These are phyloP conservation scores for Diarsia mendica DNA, from an alignment of 2,888 invertebrate genomes.

Conservation along the genomic window DNA sequence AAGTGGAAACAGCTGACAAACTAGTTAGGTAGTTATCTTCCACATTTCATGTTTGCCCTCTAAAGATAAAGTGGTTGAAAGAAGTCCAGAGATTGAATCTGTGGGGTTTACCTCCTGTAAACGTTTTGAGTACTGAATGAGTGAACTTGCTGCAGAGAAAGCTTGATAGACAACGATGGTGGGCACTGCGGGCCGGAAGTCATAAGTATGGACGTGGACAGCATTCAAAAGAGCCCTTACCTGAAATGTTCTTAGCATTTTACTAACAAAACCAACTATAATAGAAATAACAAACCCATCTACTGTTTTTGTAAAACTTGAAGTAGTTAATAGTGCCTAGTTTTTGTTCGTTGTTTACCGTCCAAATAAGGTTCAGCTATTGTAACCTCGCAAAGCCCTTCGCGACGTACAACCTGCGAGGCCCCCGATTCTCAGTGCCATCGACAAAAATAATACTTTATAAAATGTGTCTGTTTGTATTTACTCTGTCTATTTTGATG, in stretches of 20 bases:
- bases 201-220: conserved; percentile 29
- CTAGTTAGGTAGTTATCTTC: conserved; percentile 62
- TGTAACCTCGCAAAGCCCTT: conserved; percentile 87
- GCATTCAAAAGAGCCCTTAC: conserved; percentile 20
- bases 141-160: conserved; percentile 44
- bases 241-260: conserved; percentile 26
- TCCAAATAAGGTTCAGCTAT: conserved; percentile 71
- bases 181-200: conserved; percentile 26
- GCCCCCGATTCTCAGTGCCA: conserved; percentile 81
- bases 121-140: conserved; percentile 28
- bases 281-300: conserved; percentile 38
- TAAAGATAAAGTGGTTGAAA: conserved; percentile 52
- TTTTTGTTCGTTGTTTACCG: conserved; percentile 61
- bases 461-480: conserved; percentile 74
- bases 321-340: conserved; percentile 41
- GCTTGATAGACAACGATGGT: conserved; percentile 29
- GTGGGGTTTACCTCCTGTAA: conserved; percentile 30
- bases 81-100: conserved; percentile 45
- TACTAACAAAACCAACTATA: conserved; percentile 31
- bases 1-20: conserved; percentile 65
- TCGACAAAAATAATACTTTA: conserved; percentile 79
- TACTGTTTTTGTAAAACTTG: conserved; percentile 38
- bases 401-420: conserved; percentile 85
- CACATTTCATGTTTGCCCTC: conserved; percentile 56
- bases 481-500: conserved; percentile 17